Conservation (phyloP, 1,140 invertebrate genomes). For the Nasonia giraulti region DNA sequence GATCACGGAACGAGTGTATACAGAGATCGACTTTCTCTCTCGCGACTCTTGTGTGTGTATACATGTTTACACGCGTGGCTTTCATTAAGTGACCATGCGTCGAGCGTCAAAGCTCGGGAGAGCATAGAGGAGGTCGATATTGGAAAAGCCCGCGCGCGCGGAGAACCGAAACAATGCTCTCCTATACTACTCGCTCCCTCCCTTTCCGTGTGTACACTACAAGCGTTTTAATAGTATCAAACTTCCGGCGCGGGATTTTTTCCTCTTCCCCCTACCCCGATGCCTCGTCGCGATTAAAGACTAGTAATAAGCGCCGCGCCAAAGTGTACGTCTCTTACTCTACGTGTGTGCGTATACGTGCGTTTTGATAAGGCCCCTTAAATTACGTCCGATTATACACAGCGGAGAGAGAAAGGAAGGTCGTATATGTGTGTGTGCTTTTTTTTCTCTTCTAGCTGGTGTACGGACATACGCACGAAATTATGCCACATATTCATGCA, state of each 20-base stretch:
- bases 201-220: background rate
- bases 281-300: conserved; percentile 7
- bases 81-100: conserved; percentile 16
- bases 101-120: conserved; percentile 1
- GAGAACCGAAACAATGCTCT: too few relatives aligned
- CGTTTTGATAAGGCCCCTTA: conserved; percentile 40
- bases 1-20: background rate
- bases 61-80: conserved; percentile 12
- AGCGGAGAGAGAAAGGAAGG: conserved; percentile 1
- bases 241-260: background rate
- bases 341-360: conserved; percentile 2
- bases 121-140: background rate
- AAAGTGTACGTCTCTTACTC: background rate
- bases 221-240: too few relatives aligned
- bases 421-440: background rate
- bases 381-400: conserved; percentile 44
- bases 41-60: background rate
- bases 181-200: too few relatives aligned
- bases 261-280: background rate
- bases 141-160: background rate
- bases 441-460: background rate
- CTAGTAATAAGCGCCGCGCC: background rate
- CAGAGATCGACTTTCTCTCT: background rate
- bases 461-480: conserved; percentile 40
- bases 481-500: conserved; percentile 50